Evolutionary conservation across 2,888 invertebrate genomes (phyloP).

Genomic region (Pyrocoelia pectoralis): DNA sequence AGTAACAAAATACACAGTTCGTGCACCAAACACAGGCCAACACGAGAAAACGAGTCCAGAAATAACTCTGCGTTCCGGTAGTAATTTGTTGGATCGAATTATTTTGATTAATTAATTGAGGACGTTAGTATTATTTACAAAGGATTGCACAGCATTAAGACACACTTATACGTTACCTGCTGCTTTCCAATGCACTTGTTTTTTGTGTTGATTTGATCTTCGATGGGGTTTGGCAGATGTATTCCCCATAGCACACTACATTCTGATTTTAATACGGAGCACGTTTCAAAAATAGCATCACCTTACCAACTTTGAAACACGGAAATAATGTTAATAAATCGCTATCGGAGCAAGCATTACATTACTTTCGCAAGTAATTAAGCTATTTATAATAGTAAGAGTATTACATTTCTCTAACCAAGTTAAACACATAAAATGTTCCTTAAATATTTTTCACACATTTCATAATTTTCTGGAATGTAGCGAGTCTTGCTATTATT

Average conservation of each 20-base stretch:
- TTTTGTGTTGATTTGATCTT: slow-evolving; percentile 67
- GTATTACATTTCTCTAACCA: too few relatives aligned
- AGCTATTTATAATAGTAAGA: not conserved
- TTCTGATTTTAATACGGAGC: slow-evolving; percentile 46
- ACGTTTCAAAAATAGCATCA: slow-evolving; percentile 51
- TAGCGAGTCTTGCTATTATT: too few relatives aligned
- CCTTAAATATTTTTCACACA: too few relatives aligned
- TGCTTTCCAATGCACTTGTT: slow-evolving; percentile 85
- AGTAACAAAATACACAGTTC: slow-evolving; percentile 24
- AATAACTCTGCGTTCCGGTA: slow-evolving; percentile 32
- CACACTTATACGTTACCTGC: slow-evolving; percentile 69
- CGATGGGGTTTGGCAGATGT: slow-evolving; percentile 68
- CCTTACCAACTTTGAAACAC: slow-evolving; percentile 45
- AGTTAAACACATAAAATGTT: too few relatives aligned
- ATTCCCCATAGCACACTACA: slow-evolving; percentile 68
- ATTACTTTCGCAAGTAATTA: slow-evolving; percentile 6
- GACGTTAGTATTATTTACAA: slow-evolving; percentile 11
- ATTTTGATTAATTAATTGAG: slow-evolving; percentile 18
- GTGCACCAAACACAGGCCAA: slow-evolving; percentile 33
- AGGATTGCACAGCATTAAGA: not conserved
- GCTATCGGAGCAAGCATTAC: slow-evolving; percentile 9
- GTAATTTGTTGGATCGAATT: slow-evolving; percentile 21
- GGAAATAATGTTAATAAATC: slow-evolving; percentile 1
- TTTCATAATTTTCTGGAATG: too few relatives aligned
- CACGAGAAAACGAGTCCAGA: slow-evolving; percentile 31